phyloP scores from a whole-genome alignment of 2,797 vertebrate genomes.

The Craterocephalus amniculus region DNA sequence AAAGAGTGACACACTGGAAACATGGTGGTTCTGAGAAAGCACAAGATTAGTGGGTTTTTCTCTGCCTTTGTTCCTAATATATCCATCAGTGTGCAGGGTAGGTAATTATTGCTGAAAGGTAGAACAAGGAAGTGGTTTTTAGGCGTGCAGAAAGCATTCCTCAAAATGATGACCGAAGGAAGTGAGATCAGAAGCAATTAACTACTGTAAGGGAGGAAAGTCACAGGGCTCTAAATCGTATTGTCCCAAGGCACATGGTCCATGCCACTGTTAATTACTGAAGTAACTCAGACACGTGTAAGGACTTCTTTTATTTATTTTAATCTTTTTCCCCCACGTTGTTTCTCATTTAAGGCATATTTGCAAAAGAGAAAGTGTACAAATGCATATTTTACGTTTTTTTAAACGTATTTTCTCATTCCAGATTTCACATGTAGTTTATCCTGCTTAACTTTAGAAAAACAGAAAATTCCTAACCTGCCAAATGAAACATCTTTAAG shows the following conservation, averaged over 20 bases:
- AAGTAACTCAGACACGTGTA: conserved; percentile 43
- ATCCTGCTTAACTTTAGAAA: conserved; percentile 12
- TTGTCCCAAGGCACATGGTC: conserved; percentile 49
- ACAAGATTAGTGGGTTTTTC: conserved; percentile 53
- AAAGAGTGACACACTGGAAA: conserved; percentile 42
- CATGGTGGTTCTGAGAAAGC: conserved; percentile 53
- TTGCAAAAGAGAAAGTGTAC: background rate
- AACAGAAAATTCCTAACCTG: conserved; percentile 45
- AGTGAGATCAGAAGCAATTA: conserved; percentile 74
- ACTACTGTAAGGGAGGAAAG: conserved; percentile 51
- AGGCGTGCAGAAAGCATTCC: conserved; percentile 63
- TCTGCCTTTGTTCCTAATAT: conserved; percentile 65
- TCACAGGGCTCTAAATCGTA: conserved; percentile 61
- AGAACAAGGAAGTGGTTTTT: conserved; percentile 73
- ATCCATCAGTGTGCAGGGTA: conserved; percentile 66
- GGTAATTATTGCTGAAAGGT: conserved; percentile 75
- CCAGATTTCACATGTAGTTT: conserved; percentile 7
- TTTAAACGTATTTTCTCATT: background rate
- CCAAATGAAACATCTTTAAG: conserved; percentile 57
- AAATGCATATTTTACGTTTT: background rate
- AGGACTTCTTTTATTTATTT: conserved; percentile 32
- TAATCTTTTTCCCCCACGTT: background rate
- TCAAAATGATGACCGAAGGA: conserved; percentile 68
- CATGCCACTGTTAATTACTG: conserved; percentile 65
- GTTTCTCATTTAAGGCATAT: conserved; percentile 5